These are phyloP conservation scores for Diarsia brunnea DNA, from an alignment of 2,888 invertebrate genomes.

Conservation along the genomic window DNA sequence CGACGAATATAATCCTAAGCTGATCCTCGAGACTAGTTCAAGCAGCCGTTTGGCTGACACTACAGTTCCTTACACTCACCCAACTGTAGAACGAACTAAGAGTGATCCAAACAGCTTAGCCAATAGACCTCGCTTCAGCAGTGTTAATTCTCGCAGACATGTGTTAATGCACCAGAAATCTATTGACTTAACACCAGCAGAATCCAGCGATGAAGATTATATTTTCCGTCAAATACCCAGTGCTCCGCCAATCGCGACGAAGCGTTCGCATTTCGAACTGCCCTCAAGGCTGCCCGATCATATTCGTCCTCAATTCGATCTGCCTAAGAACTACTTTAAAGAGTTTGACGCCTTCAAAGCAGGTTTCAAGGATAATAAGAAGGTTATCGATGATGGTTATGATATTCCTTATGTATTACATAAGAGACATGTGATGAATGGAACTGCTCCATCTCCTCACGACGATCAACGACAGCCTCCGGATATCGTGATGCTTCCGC, in stretches of 20 bases:
- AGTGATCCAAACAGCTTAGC: constrained; percentile 96
- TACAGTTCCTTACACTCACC: constrained; percentile 91
- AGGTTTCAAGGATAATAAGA: constrained; percentile 88
- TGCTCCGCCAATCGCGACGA: constrained; percentile 93
- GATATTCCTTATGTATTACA: constrained; percentile 96
- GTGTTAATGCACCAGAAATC: constrained; percentile 96
- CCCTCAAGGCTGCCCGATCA: constrained; percentile 91
- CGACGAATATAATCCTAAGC: constrained; percentile 94
- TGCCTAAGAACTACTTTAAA: constrained; percentile 94
- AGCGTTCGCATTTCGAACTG: constrained; percentile 93
- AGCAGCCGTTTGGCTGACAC: constrained; percentile 88
- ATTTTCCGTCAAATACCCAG: constrained; percentile 94
- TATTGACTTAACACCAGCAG: constrained; percentile 95
- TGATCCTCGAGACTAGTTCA: constrained; percentile 89
- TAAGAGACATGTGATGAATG: constrained; percentile 96
- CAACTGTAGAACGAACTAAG: constrained; percentile 95
- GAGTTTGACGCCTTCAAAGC: constrained; percentile 92
- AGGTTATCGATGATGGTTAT: constrained; percentile 89
- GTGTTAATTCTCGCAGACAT: constrained; percentile 94
- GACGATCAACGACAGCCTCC: constrained; percentile 86
- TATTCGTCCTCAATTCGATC: constrained; percentile 92
- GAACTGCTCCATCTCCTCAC: constrained; percentile 92
- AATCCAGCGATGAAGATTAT: constrained; percentile 96
- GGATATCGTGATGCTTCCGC: constrained; percentile 86
- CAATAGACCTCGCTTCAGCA: constrained; percentile 93